Base-by-base conservation (phyloP, 2,113 vertebrate species). In the Oncorhynchus tshawytscha region DNA sequence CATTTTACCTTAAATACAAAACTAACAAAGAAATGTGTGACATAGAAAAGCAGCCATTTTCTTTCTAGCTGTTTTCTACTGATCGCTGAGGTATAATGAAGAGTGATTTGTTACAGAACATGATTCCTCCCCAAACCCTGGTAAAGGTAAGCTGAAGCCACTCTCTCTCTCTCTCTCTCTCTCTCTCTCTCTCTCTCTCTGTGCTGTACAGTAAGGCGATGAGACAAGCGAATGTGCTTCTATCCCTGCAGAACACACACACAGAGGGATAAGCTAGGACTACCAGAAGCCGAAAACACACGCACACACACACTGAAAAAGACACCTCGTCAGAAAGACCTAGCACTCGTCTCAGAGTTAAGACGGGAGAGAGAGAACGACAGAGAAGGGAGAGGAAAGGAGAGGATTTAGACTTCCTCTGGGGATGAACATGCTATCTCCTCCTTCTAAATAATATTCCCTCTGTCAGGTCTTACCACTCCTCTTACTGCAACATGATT, bases 191-290 rank as follows among this genome's bases (percentile, higher is more conserved):
- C 0, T 29, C 2, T 29, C 27, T 29, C 3, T 29, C 27, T 80
- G 78, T 82, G 82, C 75, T 4, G 77, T 20, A 59, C 51, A 75
- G 77, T 88, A 88, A 89, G 86, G 79, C 74, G 85, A 91, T 91
- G 86, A 89, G 78, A 80, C 62, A 85, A 71, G 75, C 84, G 84
- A 84, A 90, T 81, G 81, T 77, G 74, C 80, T 87, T 89, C 87
- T 68, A 88, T 90, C 80, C 88, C 72, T 51, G 57, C 84, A 85
- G 87, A 86, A 87, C 86, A 89, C 86, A 82, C 85, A 82, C 85
- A 86, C 82, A 48, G 73, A 86, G 82, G 87, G 87, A 89, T 89
- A 89, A 91, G 82, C 87, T 88, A 39, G 81, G 85, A 85, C 86
- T 85, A 89, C 74, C 27, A 29, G 87, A 89, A 89, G 81, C 85